These are phyloP conservation scores for Melinopterus prodromus DNA, from an alignment of 2,888 invertebrate species.

Conservation along the genomic window DNA sequence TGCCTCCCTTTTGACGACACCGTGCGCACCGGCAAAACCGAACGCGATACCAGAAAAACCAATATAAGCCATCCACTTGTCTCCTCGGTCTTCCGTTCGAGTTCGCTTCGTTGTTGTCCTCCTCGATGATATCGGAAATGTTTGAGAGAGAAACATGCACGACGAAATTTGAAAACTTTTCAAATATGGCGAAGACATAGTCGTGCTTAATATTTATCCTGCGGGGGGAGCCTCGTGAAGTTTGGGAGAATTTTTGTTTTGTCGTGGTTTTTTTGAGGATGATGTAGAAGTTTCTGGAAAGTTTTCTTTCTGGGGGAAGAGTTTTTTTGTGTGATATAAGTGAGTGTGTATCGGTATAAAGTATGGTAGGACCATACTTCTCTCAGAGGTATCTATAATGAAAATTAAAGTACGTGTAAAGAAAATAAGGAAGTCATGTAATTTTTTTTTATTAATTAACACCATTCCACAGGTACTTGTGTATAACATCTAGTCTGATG, in stretches of 20 bases:
- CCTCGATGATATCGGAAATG: not conserved
- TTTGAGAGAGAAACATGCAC: not conserved
- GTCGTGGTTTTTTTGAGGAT: no score
- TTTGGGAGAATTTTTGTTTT: not conserved
- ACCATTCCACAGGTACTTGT: no score
- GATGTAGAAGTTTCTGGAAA: no score
- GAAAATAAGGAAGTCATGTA: no score
- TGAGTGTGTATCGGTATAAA: no score
- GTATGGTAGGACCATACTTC: no score
- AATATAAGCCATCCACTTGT: not conserved
- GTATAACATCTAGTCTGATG: no score
- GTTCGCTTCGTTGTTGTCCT: not conserved
- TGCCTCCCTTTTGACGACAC: not conserved
- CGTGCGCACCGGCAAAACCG: not conserved
- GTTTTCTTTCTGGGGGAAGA: no score
- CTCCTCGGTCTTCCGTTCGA: not conserved
- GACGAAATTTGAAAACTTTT: not conserved
- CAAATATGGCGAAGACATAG: not conserved
- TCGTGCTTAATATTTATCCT: not conserved
- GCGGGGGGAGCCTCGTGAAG: not conserved
- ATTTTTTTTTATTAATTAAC: no score
- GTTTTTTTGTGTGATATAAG: no score
- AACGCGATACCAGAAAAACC: not conserved
- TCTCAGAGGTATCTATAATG: no score
- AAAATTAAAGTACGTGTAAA: no score